Evolutionary conservation across 1,140 invertebrate species (phyloP).

Genomic region (Aleiodes sp.): DNA sequence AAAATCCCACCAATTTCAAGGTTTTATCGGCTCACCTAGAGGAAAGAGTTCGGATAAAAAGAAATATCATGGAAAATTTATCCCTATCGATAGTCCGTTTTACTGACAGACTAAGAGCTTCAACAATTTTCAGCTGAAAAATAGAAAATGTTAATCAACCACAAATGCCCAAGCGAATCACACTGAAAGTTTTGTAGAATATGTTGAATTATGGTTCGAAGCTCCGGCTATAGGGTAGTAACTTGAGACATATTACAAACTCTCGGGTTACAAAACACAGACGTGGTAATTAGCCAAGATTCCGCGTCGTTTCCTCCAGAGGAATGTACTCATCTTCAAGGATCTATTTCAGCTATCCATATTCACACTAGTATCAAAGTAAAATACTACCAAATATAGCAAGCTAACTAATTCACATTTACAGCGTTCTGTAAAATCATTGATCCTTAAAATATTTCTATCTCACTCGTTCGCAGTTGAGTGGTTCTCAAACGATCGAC

Average conservation of each 20-base stretch:
- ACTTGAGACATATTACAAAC: conserved; percentile 47
- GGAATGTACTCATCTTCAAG: not conserved
- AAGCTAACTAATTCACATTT: not conserved
- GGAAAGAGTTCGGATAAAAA: conserved; percentile 12
- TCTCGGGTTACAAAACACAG: conserved; percentile 57
- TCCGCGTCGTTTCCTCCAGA: conserved; percentile 22
- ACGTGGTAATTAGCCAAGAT: conserved; percentile 18
- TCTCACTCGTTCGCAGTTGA: not conserved
- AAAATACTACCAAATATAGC: not conserved
- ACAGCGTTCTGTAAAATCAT: not conserved
- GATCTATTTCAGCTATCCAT: not conserved
- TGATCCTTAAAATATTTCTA: not conserved
- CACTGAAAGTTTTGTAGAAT: too few species aligned
- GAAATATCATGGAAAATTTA: conserved; percentile 1
- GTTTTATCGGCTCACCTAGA: conserved; percentile 44
- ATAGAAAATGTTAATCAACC: too few species aligned
- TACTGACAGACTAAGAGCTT: conserved; percentile 45
- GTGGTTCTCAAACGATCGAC: conserved; percentile 19
- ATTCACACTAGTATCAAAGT: not conserved
- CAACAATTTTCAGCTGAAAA: too few species aligned
- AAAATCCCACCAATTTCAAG: conserved; percentile 53
- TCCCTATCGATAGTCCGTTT: too few species aligned
- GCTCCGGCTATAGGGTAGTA: too few species aligned
- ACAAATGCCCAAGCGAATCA: too few species aligned
- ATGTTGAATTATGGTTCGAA: too few species aligned